Conservation (phyloP, 1,140 invertebrate species). For the Lepidurus arcticus region DNA sequence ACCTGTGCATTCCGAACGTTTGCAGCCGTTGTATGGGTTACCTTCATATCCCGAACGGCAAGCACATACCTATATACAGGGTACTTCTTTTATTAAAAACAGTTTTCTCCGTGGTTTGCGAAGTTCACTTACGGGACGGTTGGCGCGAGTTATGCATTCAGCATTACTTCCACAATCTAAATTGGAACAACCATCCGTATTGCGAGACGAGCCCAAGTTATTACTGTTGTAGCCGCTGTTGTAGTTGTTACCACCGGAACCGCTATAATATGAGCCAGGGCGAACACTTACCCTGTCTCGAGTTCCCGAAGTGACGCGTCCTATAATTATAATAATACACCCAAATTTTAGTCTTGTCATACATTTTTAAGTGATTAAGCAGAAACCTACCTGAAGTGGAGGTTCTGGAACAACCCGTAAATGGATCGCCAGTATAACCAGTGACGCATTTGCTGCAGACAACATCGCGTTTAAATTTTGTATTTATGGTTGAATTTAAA, state of each 20-base stretch:
- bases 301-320: not conserved
- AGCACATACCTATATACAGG: constrained; percentile 45
- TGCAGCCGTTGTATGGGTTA: constrained; percentile 56
- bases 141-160: constrained; percentile 48
- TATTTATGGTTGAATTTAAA: no score
- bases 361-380: not conserved
- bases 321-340: not conserved
- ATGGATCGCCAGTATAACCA: constrained; percentile 38
- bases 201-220: constrained; percentile 26
- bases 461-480: not conserved
- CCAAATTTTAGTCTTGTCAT: not conserved
- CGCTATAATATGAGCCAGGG: not conserved
- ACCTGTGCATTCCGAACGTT: constrained; percentile 56
- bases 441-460: constrained; percentile 32
- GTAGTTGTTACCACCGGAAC: not conserved
- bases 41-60: constrained; percentile 56
- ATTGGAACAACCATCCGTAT: constrained; percentile 39
- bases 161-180: constrained; percentile 46
- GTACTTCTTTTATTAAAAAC: no score
- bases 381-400: constrained; percentile 8
- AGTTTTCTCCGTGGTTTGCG: not conserved
- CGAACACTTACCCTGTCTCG: not conserved
- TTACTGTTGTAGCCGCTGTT: not conserved
- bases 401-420: constrained; percentile 33
- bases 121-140: constrained; percentile 44